Evolutionary conservation across 2,113 vertebrate genomes (phyloP).

Genomic region (Otocyon megalotis): DNA sequence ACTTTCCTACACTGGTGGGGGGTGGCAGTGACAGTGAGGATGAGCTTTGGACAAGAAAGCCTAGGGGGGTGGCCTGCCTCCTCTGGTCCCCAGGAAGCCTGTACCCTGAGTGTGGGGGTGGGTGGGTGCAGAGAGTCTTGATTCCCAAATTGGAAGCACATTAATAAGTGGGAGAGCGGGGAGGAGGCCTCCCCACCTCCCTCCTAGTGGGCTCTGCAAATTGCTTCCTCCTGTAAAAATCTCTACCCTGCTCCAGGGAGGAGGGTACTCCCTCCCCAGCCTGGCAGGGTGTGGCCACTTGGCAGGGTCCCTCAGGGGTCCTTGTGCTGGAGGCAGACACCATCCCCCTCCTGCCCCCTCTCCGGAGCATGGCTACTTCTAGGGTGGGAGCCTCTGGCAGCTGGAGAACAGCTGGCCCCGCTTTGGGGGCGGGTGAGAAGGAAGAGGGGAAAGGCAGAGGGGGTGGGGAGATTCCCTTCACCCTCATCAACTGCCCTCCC

Average conservation of each 20-base stretch:
- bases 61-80: neutral
- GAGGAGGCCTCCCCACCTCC: conserved; percentile 54
- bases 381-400: conserved; percentile 71
- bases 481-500: neutral
- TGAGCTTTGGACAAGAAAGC: neutral
- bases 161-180: conserved; percentile 81
- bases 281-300: conserved; percentile 68
- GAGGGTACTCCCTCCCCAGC: conserved; percentile 43
- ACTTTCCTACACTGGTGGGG: neutral
- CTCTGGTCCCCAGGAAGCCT: neutral
- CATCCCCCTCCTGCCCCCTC: neutral
- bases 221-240: conserved; percentile 74
- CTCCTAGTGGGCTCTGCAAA: conserved; percentile 62
- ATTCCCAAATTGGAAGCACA: conserved; percentile 82
- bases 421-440: conserved; percentile 26
- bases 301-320: conserved; percentile 64
- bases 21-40: neutral
- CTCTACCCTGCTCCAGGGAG: conserved; percentile 40
- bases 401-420: conserved; percentile 78
- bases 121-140: neutral
- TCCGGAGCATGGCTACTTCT: conserved; percentile 4
- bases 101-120: neutral
- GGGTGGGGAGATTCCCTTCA: neutral
- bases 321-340: neutral
- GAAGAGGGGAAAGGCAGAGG: neutral